Base-by-base conservation (phyloP, 2,797 vertebrate species). In the Clamator glandarius region DNA sequence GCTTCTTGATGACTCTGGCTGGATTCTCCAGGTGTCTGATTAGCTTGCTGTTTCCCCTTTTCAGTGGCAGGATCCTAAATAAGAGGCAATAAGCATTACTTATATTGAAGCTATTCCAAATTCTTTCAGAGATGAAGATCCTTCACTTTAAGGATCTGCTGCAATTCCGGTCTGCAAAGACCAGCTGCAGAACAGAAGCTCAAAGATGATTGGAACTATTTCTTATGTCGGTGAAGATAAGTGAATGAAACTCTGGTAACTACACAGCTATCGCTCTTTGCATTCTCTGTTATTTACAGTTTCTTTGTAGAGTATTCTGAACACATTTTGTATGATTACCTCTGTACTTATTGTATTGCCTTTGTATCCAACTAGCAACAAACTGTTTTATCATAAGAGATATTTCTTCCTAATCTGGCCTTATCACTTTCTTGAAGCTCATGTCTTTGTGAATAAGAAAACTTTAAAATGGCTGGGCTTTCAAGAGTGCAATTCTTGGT, bases 31-130 rank as follows among this genome's bases (percentile, higher is more conserved):
- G 69, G 19, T 35, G 28, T 26, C 26, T 72, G n/a, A 11, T 72
- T 11, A 69, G 16, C 82, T 74, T 79, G 26, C 67, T 89, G 19
- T 13, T 41, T 86, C 68, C 75, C 77, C n/a, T 86, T 62, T 75
- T 79, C 89, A 26, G 72, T n/a, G 33, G 23, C 48, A 58, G 84
- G 70, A 33, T 55, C 88, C 97, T 98, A 94, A 90, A 68, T 68
- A 85, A 57, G 17, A 95, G 80, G 28, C 17, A 92, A 51, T 54
- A 84, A 91, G 15, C 15, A 31, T 88, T 81, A 88, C 33, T 13
- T 81, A 8, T 54, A 46, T 8, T 73, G 54, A 84, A 86, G 35
- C 19, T 63, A 12, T 78, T 90, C 21, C 50, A 55, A 57, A 36
- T 39, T 55, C 41, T 48, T 77, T 93, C 64, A 58, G n/a, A 58